phyloP scores from a whole-genome alignment of 2,888 invertebrate genomes.

The Leucozona laternaria region DNA sequence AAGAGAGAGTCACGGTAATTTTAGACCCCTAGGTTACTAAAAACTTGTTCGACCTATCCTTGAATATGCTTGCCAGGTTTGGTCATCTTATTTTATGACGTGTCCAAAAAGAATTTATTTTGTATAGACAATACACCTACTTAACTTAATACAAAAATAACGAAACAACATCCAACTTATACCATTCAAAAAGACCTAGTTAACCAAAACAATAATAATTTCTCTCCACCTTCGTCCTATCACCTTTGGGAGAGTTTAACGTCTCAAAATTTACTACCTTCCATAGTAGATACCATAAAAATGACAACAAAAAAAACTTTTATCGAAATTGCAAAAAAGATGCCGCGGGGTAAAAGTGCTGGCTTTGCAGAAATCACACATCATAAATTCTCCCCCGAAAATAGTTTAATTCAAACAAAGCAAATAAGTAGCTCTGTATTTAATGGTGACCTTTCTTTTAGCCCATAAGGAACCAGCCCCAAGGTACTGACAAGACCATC shows the following conservation, averaged over 20 bases:
- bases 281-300: no score
- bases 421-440: constrained; percentile 71
- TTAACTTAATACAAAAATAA: neutral
- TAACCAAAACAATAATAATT: neutral
- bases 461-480: constrained; percentile 54
- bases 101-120: no score
- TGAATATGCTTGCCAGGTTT: no score
- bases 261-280: neutral
- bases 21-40: no score
- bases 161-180: neutral
- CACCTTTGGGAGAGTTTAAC: neutral
- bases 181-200: neutral
- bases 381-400: constrained; percentile 34
- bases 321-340: neutral
- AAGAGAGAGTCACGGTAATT: no score
- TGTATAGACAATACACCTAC: no score
- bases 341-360: constrained; percentile 14
- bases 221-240: neutral
- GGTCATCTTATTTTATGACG: no score
- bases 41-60: no score
- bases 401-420: constrained; percentile 70
- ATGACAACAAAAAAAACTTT: constrained; percentile 11
- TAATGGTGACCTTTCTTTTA: constrained; percentile 52
- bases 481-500: constrained; percentile 39
- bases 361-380: constrained; percentile 77